These are phyloP conservation scores for Platysternon megacephalum DNA, from an alignment of 2,113 vertebrate species.

Conservation along the genomic window DNA sequence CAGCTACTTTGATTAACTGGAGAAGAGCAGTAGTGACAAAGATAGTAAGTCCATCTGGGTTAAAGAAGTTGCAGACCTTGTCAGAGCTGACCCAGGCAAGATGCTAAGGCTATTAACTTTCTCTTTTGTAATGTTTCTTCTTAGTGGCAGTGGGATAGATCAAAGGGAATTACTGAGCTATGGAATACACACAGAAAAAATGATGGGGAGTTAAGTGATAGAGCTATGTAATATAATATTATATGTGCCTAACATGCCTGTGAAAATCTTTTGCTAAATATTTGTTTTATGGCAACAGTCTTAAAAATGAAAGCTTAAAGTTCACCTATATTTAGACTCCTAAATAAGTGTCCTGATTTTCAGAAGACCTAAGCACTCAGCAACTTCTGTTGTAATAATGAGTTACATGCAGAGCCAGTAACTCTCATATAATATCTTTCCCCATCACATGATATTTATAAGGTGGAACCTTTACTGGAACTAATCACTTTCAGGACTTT, in stretches of 20 bases:
- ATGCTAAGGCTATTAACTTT: background rate
- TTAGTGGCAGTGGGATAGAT: background rate
- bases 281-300: background rate
- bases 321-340: background rate
- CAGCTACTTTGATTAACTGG: conserved; percentile 33
- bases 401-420: background rate
- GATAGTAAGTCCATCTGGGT: conserved; percentile 1
- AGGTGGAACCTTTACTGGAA: background rate
- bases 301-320: background rate
- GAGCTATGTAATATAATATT: background rate
- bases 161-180: conserved; percentile 28
- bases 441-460: too few species aligned
- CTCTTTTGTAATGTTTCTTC: background rate
- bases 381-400: background rate
- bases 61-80: conserved; percentile 15
- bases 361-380: background rate
- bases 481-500: background rate
- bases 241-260: background rate
- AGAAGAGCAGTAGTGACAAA: conserved; percentile 1
- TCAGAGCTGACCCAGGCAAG: background rate
- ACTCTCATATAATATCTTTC: background rate
- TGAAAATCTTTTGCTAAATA: background rate
- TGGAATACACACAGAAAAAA: background rate
- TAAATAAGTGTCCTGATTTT: background rate
- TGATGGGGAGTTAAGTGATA: background rate